Evolutionary conservation across 2,113 vertebrate genomes (phyloP), one percentile per base, ranked within the genome.

Genomic region (Taxidea taxus): DNA sequence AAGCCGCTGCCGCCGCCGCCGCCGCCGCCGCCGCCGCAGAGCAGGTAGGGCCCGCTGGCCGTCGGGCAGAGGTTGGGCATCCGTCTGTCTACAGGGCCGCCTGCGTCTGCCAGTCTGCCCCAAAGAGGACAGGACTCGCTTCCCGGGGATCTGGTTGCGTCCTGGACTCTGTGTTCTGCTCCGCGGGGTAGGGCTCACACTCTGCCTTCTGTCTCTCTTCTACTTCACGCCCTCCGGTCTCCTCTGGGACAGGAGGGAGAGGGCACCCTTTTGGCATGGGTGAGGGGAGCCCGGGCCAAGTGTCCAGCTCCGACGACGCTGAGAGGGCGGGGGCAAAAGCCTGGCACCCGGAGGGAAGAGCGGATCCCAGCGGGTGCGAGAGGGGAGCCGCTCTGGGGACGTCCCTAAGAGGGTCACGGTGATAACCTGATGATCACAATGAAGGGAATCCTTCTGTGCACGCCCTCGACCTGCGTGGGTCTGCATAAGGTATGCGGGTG

Each of bases 1-100:
- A 97, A 31, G 49, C 66, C 70, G 75, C 87, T 16, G 23, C 99
- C 58, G 98, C 99, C 96, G 98, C 99, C 96, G 98, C 99, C 96
- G n/a, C n/a, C n/a, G n/a, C n/a, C n/a, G 98, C 98, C 62, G 99
- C 99, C 75, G 98, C 99, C 0, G 54, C 54, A 7, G 99, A 99
- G 97, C 99, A 99, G 99, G 99, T 99, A 99, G 94, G 97, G 64
- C 27, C 31, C 7, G 31, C 47, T 13, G 9, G 85, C 75, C 31
- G 18, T 86, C 37, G n/a, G 64, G 44, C 23, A 47, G n/a, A 78
- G 12, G 25, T 20, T 29, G 23, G 85, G 78, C 83, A 3, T 87
- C n/a, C 11, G n/a, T 42, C 54, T 39, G 75, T 81, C 39, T 14
- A 64, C 75, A 39, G 72, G 64, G 42, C 66, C 10, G 6, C 51